Percentiles rank a stretch among this genome's conserved stretches.
These are phyloP conservation scores for Selene dorsalis DNA, from an alignment of 2,797 vertebrate genomes.

Conservation along the genomic window DNA sequence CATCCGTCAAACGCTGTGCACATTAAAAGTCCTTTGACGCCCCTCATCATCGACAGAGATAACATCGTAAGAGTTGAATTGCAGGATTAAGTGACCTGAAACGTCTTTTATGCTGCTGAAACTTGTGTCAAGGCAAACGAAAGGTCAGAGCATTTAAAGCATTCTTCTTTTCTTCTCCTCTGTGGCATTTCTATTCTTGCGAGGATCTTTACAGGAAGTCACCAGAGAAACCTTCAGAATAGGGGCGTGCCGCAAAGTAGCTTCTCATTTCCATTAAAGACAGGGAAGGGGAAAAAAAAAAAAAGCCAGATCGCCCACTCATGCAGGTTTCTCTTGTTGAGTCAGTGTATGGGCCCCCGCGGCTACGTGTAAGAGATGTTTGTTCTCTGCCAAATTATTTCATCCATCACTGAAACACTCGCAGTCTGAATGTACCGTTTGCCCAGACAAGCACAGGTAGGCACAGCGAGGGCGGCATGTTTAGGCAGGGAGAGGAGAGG, in stretches of 20 bases:
- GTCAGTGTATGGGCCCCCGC: constrained; percentile 42
- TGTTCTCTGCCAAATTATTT: constrained; percentile 65
- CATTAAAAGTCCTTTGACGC: not conserved
- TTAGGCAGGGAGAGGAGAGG: constrained; percentile 59
- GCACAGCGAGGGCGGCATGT: constrained; percentile 60
- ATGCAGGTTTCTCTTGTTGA: constrained; percentile 63
- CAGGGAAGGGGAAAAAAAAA: not conserved
- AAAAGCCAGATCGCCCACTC: constrained; percentile 65
- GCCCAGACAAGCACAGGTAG: constrained; percentile 71
- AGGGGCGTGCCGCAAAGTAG: constrained; percentile 57
- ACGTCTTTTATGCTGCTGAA: constrained; percentile 12
- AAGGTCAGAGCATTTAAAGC: constrained; percentile 49
- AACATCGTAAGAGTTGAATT: constrained; percentile 13
- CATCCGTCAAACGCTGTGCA: not conserved
- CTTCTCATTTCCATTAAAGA: constrained; percentile 50
- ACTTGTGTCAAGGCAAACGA: constrained; percentile 8
- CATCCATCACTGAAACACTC: constrained; percentile 38
- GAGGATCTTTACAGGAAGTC: constrained; percentile 49
- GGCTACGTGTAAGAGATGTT: constrained; percentile 69
- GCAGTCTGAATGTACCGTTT: constrained; percentile 25
- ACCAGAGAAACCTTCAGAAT: constrained; percentile 30
- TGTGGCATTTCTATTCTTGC: constrained; percentile 16
- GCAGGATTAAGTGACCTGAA: constrained; percentile 28
- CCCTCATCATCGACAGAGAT: not conserved
- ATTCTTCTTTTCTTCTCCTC: constrained; percentile 24